Conservation (phyloP, 2,113 vertebrate genomes). For the Sialia sialis region DNA sequence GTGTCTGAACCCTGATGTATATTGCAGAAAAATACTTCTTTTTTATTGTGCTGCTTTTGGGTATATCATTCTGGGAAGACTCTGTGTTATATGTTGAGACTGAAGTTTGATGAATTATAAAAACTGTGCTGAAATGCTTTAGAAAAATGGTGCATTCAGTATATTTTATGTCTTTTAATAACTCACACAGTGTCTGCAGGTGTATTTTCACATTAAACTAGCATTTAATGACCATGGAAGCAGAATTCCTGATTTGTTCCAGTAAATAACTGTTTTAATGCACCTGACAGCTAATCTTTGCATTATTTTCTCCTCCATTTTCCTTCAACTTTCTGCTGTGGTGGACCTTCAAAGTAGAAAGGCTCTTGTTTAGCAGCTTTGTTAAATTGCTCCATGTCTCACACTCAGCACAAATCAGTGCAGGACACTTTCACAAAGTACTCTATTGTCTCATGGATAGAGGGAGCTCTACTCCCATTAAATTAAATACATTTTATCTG, state of each 20-base stretch:
- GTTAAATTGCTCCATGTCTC: not conserved
- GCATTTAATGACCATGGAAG: slow-evolving; percentile 24
- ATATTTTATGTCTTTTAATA: slow-evolving; percentile 45
- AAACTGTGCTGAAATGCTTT: not conserved
- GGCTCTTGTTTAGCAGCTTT: not conserved
- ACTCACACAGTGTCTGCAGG: not conserved
- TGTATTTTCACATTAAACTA: slow-evolving; percentile 23
- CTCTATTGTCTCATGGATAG: not conserved
- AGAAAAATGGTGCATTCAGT: slow-evolving; percentile 19
- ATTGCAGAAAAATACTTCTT: not conserved
- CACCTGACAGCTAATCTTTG: not conserved
- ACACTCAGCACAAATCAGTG: not conserved
- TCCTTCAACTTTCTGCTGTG: not conserved
- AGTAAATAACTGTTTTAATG: slow-evolving; percentile 34
- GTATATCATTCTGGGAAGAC: not conserved
- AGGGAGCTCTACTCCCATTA: not conserved
- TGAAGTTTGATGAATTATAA: slow-evolving; percentile 27
- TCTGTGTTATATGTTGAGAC: not conserved
- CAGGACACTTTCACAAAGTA: not conserved
- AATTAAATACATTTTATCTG: not conserved
- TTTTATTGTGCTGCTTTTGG: slow-evolving; percentile 13
- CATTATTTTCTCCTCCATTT: not conserved
- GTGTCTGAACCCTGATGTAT: not conserved
- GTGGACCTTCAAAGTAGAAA: not conserved
- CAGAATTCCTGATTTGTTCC: slow-evolving; percentile 8